Conservation (phyloP, 2,888 invertebrate species). For the Cosmia trapezina region DNA sequence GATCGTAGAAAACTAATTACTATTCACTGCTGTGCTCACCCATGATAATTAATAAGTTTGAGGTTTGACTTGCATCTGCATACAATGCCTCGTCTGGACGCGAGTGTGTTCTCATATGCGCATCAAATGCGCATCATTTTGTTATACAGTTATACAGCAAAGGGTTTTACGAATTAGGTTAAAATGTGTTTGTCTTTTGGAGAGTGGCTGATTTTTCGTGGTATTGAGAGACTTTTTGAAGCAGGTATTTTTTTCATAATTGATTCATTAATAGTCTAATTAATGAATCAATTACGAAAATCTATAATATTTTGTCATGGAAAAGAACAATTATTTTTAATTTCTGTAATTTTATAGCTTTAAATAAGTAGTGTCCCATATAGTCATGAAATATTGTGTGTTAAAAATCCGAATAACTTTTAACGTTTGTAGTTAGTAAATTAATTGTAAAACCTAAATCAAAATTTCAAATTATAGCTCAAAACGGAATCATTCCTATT, state of each 20-base stretch:
- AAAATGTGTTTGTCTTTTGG: not conserved
- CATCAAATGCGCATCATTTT: conserved; percentile 67
- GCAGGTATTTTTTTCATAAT: no score
- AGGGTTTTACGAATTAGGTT: conserved; percentile 2
- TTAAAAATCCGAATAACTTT: not conserved
- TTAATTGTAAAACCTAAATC: conserved; percentile 25
- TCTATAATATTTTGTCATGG: no score
- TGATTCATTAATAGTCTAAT: no score
- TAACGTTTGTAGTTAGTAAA: not conserved
- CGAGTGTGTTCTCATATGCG: conserved; percentile 77
- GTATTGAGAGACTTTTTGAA: no score
- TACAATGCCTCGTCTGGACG: conserved; percentile 83
- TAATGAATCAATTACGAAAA: no score
- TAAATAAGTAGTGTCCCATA: no score
- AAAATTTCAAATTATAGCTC: conserved; percentile 42
- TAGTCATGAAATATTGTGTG: not conserved
- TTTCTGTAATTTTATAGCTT: not conserved
- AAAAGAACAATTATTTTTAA: not conserved
- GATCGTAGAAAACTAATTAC: conserved; percentile 78
- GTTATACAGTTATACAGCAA: conserved; percentile 50
- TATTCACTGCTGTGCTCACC: conserved; percentile 80
- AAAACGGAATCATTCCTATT: conserved; percentile 32
- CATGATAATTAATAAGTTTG: conserved; percentile 89
- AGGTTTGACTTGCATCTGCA: conserved; percentile 84
- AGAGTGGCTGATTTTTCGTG: not conserved